Percentiles rank a stretch among this genome's conserved stretches.
phyloP scores from a whole-genome alignment of 2,888 invertebrate genomes.

The Drosophila nr. fundita region DNA sequence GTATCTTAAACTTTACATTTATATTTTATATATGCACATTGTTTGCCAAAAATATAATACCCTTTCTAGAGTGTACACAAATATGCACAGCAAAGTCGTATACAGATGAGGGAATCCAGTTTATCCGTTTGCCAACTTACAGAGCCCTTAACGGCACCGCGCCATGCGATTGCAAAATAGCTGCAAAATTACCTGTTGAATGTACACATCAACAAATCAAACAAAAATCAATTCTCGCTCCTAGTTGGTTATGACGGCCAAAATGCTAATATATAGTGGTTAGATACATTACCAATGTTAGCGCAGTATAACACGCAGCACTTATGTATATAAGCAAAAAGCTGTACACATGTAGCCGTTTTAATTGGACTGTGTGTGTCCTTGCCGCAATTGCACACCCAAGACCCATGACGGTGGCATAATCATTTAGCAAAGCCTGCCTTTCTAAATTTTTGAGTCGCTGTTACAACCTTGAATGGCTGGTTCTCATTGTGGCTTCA shows the following conservation, averaged over 20 bases:
- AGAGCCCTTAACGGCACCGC: slow-evolving; percentile 23
- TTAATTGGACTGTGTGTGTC: slow-evolving; percentile 43
- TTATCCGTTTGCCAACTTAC: slow-evolving; percentile 41
- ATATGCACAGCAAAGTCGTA: slow-evolving; percentile 51
- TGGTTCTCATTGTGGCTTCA: slow-evolving; percentile 28
- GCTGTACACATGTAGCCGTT: not conserved
- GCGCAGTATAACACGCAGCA: not conserved
- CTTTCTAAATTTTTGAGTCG: slow-evolving; percentile 62
- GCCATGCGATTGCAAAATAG: slow-evolving; percentile 6
- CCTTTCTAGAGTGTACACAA: not conserved
- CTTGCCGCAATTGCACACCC: slow-evolving; percentile 49
- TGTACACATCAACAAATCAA: not conserved
- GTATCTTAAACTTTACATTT: not conserved
- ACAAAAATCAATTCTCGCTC: not conserved
- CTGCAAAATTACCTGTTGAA: not conserved
- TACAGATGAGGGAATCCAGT: slow-evolving; percentile 64
- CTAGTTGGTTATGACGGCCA: not conserved
- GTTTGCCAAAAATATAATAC: not conserved
- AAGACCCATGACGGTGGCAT: slow-evolving; percentile 46
- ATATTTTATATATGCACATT: not conserved
- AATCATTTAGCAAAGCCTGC: slow-evolving; percentile 52
- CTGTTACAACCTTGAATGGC: slow-evolving; percentile 55
- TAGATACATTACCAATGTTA: not conserved
- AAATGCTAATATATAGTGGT: not conserved
- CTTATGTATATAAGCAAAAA: not conserved